Evolutionary conservation across 2,797 vertebrate species (phyloP).

Genomic region (Limnodromus scolopaceus): DNA sequence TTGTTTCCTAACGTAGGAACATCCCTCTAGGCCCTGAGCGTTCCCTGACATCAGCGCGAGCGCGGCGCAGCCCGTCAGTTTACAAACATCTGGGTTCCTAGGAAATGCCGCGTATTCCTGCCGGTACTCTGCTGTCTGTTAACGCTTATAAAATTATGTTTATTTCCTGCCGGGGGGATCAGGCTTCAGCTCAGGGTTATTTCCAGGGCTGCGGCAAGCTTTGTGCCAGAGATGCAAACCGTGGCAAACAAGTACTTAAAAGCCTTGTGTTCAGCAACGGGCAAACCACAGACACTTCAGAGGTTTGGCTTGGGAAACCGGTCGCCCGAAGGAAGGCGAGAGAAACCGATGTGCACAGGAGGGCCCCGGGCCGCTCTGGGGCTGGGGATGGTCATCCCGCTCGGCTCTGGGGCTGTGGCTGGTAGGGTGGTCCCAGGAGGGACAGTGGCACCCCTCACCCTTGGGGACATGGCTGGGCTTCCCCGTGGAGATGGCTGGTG

Average conservation of each 20-base stretch:
- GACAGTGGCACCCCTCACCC: background rate
- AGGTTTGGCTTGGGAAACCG: background rate
- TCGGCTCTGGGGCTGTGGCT: fast-evolving
- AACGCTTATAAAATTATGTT: background rate
- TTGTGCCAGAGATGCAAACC: background rate
- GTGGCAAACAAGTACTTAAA: background rate
- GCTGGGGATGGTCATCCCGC: fast-evolving
- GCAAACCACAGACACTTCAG: background rate
- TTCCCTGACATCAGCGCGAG: background rate
- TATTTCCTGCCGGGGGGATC: conserved; percentile 11
- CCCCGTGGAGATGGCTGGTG: background rate
- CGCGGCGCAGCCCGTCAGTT: fast-evolving
- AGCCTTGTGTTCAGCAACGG: background rate
- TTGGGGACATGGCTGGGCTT: background rate
- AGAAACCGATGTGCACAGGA: background rate
- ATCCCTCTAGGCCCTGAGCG: background rate
- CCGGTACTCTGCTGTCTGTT: background rate
- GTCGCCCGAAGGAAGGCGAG: background rate
- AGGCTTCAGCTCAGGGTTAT: conserved; percentile 14
- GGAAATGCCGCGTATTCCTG: background rate
- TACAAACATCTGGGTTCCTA: conserved; percentile 1
- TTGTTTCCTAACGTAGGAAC: conserved; percentile 13
- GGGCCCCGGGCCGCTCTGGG: fast-evolving
- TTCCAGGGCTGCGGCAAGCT: conserved; percentile 13
- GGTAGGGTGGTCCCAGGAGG: fast-evolving